Percentiles rank a stretch among this genome's conserved stretches.
These are phyloP conservation scores for Branchinecta sandiegonensis DNA, from an alignment of 2,888 invertebrate species.

Conservation along the genomic window DNA sequence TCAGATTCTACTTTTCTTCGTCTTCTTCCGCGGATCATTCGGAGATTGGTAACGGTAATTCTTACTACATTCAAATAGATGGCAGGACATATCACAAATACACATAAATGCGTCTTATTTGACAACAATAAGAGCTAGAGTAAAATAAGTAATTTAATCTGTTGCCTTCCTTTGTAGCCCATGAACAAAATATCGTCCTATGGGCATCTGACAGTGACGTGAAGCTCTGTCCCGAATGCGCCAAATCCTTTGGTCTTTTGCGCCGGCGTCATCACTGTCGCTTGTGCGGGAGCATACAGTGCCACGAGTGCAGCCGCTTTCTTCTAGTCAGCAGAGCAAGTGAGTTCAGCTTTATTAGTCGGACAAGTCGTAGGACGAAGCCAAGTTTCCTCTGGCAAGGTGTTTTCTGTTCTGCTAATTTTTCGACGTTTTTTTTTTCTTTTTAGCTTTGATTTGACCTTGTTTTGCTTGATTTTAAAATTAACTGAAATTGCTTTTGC, in stretches of 20 bases:
- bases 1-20: no score
- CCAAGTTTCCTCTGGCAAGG: no score
- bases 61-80: no score
- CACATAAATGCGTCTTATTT: no score
- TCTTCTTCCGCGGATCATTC: no score
- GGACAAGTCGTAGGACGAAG: no score
- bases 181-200: slow-evolving; percentile 55
- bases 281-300: slow-evolving; percentile 83
- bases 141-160: neutral
- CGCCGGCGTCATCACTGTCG: slow-evolving; percentile 91
- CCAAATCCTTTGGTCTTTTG: slow-evolving; percentile 68
- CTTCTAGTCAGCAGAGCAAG: slow-evolving; percentile 57
- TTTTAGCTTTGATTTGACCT: no score
- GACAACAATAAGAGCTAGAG: neutral
- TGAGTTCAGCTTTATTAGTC: slow-evolving; percentile 28
- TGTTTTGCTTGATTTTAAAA: no score
- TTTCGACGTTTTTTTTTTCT: slow-evolving; percentile 3
- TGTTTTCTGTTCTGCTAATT: slow-evolving; percentile 41
- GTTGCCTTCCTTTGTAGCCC: slow-evolving; percentile 35
- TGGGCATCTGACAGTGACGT: slow-evolving; percentile 89
- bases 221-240: slow-evolving; percentile 78
- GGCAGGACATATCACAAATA: no score
- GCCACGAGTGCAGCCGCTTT: slow-evolving; percentile 77
- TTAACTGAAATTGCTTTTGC: no score
- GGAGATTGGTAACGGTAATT: no score